Evolutionary conservation across 2,113 vertebrate genomes (phyloP), one percentile per base, ranked within the genome.

Genomic region (Smithornis capensis): DNA sequence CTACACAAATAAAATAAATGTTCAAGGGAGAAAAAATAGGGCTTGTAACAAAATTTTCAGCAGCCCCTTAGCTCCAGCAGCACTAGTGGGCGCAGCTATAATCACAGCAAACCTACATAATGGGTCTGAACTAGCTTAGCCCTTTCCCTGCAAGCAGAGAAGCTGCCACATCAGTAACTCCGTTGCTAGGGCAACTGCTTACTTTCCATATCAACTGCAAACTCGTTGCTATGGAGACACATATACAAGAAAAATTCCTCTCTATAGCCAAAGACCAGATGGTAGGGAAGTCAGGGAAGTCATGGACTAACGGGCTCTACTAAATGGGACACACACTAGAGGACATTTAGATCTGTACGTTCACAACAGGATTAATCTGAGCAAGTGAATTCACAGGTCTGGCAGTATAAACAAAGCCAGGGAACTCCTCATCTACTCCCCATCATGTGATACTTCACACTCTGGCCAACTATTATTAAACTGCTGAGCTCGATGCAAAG

Each of bases 131-230:
- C 97, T 89, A 95, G 97, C 97, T 94, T 88, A 97, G 96, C 97
- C 97, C 84, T 95, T 92, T 93, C 95, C 96, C 96, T 95, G 96
- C 93, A 92, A 98, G 96, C 97, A 88, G 84, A 85, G 82, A 88
- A 97, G 96, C 98, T 98, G 97, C 98, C 98, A 99, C 99, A 99
- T 98, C 98, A 98, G 98, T 98, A 99, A 98, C 98, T 98, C 98
- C 21, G 98, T 99, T 99, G 98, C 99, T 98, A 98, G 92, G 98
- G 99, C 98, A 99, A 99, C 99, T 98, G 98, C 98, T 99, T 99
- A 98, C 98, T 99, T 99, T 99, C 98, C 98, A 98, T 98, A 99
- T 98, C 98, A 99, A 99, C 98, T 98, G 98, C 98, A 98, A 98
- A 98, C 98, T 96, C 90, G 98, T 99, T 99, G 98, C 98, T 98